These are phyloP conservation scores for Lipotes vexillifer DNA, from an alignment of 2,113 vertebrate genomes.

Conservation along the genomic window DNA sequence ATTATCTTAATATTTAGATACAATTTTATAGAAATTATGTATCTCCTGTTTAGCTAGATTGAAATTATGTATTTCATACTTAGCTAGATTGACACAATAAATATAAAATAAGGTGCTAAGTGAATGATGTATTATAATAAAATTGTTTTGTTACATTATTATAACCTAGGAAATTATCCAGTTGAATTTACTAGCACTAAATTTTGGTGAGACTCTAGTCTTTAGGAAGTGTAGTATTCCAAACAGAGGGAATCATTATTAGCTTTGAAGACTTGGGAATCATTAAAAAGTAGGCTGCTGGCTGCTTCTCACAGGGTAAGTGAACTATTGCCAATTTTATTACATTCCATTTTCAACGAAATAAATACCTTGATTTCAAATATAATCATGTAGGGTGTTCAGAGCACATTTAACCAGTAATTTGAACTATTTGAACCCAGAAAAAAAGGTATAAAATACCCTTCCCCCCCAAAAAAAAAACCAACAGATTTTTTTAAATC, in stretches of 20 bases:
- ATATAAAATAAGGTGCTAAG: not conserved
- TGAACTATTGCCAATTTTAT: not conserved
- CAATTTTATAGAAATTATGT: not conserved
- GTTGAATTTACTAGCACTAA: not conserved
- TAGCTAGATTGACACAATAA: not conserved
- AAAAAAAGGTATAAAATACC: not conserved
- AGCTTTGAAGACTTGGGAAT: not conserved
- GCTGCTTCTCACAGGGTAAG: not conserved
- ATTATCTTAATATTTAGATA: not conserved
- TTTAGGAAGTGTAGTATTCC: not conserved
- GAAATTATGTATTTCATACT: not conserved
- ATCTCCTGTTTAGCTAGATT: too few species aligned
- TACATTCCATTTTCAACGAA: not conserved
- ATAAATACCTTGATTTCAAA: not conserved
- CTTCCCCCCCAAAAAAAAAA: rapidly evolving
- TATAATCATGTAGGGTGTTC: not conserved
- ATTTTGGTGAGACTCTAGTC: not conserved
- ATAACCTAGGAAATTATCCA: not conserved
- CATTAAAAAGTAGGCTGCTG: not conserved
- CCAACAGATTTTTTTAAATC: not conserved
- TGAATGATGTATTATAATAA: not conserved
- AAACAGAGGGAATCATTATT: not conserved
- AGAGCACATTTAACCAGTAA: not conserved
- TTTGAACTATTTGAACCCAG: not conserved
- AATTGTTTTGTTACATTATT: not conserved